phyloP scores from a whole-genome alignment of 2,888 invertebrate genomes.

The Plemyria rubiginata region DNA sequence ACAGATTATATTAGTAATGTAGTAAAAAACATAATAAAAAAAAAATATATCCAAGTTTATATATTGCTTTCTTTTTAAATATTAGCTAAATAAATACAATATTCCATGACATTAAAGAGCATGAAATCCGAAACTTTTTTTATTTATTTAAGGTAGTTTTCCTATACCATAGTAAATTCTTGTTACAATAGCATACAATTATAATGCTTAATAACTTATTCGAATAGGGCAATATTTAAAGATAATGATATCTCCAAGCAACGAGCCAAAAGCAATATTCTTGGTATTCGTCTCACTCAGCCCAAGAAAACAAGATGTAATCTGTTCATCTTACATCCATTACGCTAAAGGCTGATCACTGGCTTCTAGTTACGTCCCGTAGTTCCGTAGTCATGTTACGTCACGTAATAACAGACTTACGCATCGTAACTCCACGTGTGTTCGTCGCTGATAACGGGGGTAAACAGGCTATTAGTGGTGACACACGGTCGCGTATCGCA shows the following conservation, averaged over 20 bases:
- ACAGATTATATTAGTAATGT: too few relatives aligned
- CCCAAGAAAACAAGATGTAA: slow-evolving; percentile 3
- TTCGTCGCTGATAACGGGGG: slow-evolving; percentile 61
- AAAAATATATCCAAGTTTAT: background rate
- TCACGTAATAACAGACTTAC: slow-evolving; percentile 45
- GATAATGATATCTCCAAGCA: background rate
- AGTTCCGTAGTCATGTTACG: slow-evolving; percentile 31
- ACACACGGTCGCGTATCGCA: slow-evolving; percentile 34
- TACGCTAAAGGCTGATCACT: slow-evolving; percentile 19
- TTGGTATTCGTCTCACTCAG: background rate
- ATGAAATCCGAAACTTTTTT: too few relatives aligned
- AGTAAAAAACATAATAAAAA: background rate
- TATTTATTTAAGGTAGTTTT: too few relatives aligned
- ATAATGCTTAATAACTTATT: too few relatives aligned
- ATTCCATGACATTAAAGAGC: too few relatives aligned
- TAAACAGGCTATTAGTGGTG: slow-evolving; percentile 62
- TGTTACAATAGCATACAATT: too few relatives aligned
- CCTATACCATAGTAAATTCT: too few relatives aligned
- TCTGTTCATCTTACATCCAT: slow-evolving; percentile 15
- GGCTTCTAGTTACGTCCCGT: slow-evolving; percentile 22
- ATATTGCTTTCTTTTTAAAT: too few relatives aligned
- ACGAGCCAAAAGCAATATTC: background rate
- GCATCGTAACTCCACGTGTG: slow-evolving; percentile 63
- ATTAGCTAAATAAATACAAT: too few relatives aligned
- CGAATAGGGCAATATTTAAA: too few relatives aligned